These are phyloP conservation scores for Enhydra lutris DNA, from an alignment of 2,113 vertebrate species.

Conservation along the genomic window DNA sequence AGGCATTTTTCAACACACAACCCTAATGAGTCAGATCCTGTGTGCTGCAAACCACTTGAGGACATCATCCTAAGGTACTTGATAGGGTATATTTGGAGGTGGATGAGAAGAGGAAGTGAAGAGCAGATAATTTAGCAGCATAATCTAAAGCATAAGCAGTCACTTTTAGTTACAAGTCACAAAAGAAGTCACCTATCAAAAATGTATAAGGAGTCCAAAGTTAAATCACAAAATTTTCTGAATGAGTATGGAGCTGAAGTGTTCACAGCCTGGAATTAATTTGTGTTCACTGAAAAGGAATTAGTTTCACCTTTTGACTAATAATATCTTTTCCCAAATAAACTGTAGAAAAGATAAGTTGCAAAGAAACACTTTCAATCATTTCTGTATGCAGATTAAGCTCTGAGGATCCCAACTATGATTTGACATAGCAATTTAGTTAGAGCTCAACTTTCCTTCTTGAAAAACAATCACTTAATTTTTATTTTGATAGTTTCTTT, in stretches of 20 bases:
- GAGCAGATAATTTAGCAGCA: neutral
- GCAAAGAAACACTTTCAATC: neutral
- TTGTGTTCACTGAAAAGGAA: neutral
- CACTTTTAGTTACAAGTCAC: neutral
- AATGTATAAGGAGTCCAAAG: neutral
- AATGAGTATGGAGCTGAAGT: neutral
- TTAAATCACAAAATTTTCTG: neutral
- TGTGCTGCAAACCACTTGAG: neutral
- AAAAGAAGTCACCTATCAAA: neutral
- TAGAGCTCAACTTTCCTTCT: constrained; percentile 7
- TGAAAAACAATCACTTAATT: neutral
- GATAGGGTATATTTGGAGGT: neutral
- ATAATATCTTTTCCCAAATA: constrained; percentile 5
- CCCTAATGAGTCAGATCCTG: neutral
- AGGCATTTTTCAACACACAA: neutral
- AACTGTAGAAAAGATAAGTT: neutral
- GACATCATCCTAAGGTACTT: neutral
- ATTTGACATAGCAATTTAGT: neutral
- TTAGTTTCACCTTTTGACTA: neutral
- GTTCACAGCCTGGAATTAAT: neutral
- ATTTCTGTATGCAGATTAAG: neutral
- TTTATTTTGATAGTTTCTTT: constrained; percentile 38
- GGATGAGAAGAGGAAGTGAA: neutral
- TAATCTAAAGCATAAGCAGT: neutral
- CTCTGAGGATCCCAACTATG: neutral